Conservation (phyloP, 2,797 vertebrate species). For the Allobates femoralis region DNA sequence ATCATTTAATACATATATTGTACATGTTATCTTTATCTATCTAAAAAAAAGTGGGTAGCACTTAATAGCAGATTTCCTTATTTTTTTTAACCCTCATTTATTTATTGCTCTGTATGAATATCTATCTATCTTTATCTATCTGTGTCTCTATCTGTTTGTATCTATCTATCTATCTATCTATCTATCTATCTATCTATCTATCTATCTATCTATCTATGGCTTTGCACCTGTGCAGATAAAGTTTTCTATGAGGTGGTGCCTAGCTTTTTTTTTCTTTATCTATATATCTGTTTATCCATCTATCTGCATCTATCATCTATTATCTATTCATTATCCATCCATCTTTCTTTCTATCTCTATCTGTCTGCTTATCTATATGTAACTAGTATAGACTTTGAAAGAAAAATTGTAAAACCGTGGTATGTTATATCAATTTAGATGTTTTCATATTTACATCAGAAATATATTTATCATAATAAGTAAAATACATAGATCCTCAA, state of each 20-base stretch:
- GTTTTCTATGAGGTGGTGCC: too few relatives aligned
- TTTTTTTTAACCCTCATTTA: too few relatives aligned
- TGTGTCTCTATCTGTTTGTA: not conserved
- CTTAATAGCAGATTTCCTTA: too few relatives aligned
- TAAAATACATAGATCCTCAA: too few relatives aligned
- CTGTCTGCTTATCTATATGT: too few relatives aligned
- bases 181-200: not conserved
- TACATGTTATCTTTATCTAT: too few relatives aligned
- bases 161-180: not conserved
- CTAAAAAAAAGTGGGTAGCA: too few relatives aligned
- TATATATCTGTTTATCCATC: not conserved
- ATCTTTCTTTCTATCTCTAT: too few relatives aligned
- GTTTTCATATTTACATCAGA: not conserved
- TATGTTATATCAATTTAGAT: not conserved
- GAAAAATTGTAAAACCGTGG: not conserved
- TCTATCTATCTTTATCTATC: not conserved
- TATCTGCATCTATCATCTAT: too few relatives aligned
- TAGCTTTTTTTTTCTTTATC: too few relatives aligned
- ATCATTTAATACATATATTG: too few relatives aligned
- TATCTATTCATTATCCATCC: not conserved
- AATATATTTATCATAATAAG: not conserved
- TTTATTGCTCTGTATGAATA: not conserved
- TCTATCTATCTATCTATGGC: conserved; percentile 19
- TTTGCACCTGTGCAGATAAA: too few relatives aligned
- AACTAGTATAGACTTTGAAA: not conserved